phyloP scores from a whole-genome alignment of 2,888 invertebrate genomes.

The Marronus borbonicus region DNA sequence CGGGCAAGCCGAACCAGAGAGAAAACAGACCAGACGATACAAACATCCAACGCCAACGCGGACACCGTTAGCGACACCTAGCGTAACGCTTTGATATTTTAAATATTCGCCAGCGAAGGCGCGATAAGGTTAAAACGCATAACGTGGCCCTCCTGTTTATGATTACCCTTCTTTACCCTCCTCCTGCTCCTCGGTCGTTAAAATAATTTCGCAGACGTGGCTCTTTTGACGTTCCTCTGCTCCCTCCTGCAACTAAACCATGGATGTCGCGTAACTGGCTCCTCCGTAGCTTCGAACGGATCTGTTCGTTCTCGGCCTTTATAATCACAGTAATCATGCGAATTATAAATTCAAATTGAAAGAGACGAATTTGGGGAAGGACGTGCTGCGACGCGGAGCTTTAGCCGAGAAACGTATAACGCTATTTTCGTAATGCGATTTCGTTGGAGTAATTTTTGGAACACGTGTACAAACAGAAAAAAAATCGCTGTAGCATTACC shows the following conservation, averaged over 20 bases:
- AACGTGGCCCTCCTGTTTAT: constrained; percentile 15
- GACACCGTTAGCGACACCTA: background rate
- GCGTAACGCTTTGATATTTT: constrained; percentile 51
- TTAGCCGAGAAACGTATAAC: no score
- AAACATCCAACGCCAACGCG: background rate
- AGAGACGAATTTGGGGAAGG: background rate
- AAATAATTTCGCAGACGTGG: constrained; percentile 23
- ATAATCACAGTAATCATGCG: constrained; percentile 6
- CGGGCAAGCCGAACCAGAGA: constrained; percentile 38
- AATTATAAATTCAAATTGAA: constrained; percentile 24
- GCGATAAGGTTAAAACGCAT: constrained; percentile 54
- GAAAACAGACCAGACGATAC: background rate
- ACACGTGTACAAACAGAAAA: no score
- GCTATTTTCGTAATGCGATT: no score
- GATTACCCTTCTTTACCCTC: background rate
- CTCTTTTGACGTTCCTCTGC: constrained; percentile 13
- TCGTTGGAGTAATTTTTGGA: no score
- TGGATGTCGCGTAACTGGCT: background rate
- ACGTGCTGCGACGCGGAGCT: no score
- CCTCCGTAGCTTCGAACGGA: no score
- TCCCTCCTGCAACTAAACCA: background rate
- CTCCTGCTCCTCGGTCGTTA: background rate
- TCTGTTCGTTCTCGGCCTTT: background rate
- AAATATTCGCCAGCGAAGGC: constrained; percentile 46
- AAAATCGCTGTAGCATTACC: no score